Evolutionary conservation across 2,888 invertebrate species (phyloP), one percentile per base, ranked within the genome.

Genomic region (Podotricha telesiphe): DNA sequence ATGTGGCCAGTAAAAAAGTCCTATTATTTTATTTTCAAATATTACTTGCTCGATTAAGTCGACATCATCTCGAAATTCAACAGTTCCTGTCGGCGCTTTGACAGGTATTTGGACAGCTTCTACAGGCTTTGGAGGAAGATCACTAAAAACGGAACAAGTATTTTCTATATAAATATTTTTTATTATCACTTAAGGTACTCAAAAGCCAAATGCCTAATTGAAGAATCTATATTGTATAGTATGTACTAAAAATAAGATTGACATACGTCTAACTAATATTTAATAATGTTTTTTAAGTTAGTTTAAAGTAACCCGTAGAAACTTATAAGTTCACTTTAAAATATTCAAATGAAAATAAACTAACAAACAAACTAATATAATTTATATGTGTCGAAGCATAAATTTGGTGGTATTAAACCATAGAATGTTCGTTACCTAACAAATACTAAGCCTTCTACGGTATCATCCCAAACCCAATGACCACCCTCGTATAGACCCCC

Each of bases 31-130:
- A 3, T 58, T 20, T 37, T 11, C 15, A 19, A 34, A 48, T 48
- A 42, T 58, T 58, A 93, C 94, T 87, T 94, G 93, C 74, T 94
- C 94, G 74, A 94, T 85, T 73, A 90, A 78, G 76, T 94, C 94
- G 10, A 94, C 86, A 68, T 93, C 92, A 68, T 94, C 94, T 78
- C 91, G 85, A 73, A 94, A 94, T 75, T 91, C 89, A 17, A 94
- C 78, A 28, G 89, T 86, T 34, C 92, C 90, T 4, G 90, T 87
- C 2, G 88, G 88, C 15, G 85, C 86, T 80, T 91, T 92, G 0
- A 79, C 82, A 62, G 78, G 73, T 72, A 87, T 82, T 72, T 83
- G 84, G 65, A 88, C 73, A 45, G 80, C 73, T 80, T 91, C 90
- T 56, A 85, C 78, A 7, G 76, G 75, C 73, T 80, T 74, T 48